Evolutionary conservation across 2,888 invertebrate genomes (phyloP).

Genomic region (Axea sp.): DNA sequence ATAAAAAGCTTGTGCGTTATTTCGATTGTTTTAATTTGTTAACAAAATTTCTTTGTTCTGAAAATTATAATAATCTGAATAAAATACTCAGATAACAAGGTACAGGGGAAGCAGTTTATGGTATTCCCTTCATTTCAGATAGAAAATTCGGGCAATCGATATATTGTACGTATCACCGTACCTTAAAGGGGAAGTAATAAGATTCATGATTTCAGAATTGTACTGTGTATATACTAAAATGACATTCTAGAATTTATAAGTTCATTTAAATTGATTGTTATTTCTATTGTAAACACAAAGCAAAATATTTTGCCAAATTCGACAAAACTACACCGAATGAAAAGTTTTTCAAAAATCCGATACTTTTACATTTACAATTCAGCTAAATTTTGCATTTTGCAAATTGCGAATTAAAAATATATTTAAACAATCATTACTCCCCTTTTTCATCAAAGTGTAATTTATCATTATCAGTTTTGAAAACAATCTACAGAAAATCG

Average conservation of each 20-base stretch:
- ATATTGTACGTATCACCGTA: slow-evolving; percentile 40
- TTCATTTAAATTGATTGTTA: neutral
- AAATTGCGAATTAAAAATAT: no score
- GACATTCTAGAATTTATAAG: neutral
- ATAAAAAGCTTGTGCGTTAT: no score
- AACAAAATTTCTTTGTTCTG: no score
- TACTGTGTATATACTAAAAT: no score
- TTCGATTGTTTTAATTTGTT: no score
- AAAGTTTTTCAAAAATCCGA: no score
- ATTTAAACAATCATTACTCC: no score
- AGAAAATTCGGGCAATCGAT: slow-evolving; percentile 56
- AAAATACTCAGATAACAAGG: no score
- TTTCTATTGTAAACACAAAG: slow-evolving; percentile 19
- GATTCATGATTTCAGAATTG: neutral
- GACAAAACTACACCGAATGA: neutral
- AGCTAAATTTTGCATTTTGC: no score
- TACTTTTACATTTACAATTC: no score
- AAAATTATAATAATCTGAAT: no score
- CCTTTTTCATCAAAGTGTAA: neutral
- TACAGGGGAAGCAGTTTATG: slow-evolving; percentile 9
- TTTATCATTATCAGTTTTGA: neutral
- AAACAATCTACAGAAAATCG: slow-evolving; percentile 7
- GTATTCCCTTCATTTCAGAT: slow-evolving; percentile 31
- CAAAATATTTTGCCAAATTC: slow-evolving; percentile 18
- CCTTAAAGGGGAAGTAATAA: slow-evolving; percentile 44